Base-by-base conservation (phyloP, 2,888 invertebrate genomes). In the Drosophila infuscata region DNA sequence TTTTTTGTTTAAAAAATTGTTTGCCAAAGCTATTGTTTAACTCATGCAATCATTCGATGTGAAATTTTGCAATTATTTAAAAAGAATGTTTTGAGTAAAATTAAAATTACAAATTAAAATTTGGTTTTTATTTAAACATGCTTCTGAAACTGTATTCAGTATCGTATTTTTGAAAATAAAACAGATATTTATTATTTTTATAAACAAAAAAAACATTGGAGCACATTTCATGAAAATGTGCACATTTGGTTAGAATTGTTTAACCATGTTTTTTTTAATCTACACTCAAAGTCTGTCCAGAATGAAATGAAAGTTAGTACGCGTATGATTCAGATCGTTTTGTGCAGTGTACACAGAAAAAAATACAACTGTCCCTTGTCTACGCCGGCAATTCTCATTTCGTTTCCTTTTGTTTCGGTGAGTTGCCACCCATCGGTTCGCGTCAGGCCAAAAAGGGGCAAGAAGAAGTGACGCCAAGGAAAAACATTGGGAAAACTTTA, bases 401-500 rank as follows among this genome's bases (percentile, higher is more conserved):
- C 12, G 38, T 70, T 38, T 29, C n/a, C 56, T 56, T 71, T 70
- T 30, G 35, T 51, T 60, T 62, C 41, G 54, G 62, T 51, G 8
- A 41, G 64, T 56, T 62, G 36, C 25, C 51, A 49, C 52, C 53
- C 80, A 76, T 76, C 71, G 77, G 79, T 71, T 67, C 56, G 77
- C 58, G 67, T 57, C 53, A 54, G 52, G 58, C 49, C 25, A 75
- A 75, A 76, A 76, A 59, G 57, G 63, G 75, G 57, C 78, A 68
- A 38, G 41, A 41, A 68, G 49, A 67, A 59, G 58, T 62, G 49
- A 35, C 17, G 53, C 61, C 64, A 49, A 69, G 20, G 57, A 15
- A 58, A 48, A 79, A 68, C 53, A 53, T 48, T 48, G 57, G 63
- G 60, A 68, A 88, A 87, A 86, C 66, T 83, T 85, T 88, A 69